Conservation (phyloP, 2,797 vertebrate genomes). For the Coregonus sp. region DNA sequence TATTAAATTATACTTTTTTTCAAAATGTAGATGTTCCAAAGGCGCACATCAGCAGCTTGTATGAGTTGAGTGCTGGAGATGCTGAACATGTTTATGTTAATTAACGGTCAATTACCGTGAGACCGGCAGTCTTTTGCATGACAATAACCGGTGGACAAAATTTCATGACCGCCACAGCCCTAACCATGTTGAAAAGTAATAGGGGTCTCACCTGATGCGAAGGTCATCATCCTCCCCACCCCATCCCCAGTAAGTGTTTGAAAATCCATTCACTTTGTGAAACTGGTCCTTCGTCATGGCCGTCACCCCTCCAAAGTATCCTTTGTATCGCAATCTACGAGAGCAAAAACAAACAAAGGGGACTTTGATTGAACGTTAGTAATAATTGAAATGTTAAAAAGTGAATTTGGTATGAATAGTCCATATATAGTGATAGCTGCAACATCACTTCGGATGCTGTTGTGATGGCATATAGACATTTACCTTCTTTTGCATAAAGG, state of each 20-base stretch:
- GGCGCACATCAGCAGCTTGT: too few species aligned
- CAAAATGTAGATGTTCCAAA: too few species aligned
- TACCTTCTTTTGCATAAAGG: not conserved
- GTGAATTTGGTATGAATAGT: not conserved
- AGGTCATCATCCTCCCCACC: slow-evolving; percentile 97
- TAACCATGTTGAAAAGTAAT: not conserved
- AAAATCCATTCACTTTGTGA: slow-evolving; percentile 90
- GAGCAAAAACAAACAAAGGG: not conserved
- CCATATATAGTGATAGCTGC: not conserved
- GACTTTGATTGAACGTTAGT: not conserved
- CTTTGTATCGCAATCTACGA: slow-evolving; percentile 86
- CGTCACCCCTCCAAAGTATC: slow-evolving; percentile 96
- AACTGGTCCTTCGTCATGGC: slow-evolving; percentile 91
- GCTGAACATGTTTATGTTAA: too few species aligned
- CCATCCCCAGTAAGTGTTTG: slow-evolving; percentile 98
- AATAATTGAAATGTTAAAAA: not conserved
- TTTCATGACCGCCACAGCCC: not conserved
- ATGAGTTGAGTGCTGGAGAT: too few species aligned
- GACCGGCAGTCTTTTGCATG: not conserved
- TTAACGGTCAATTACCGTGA: not conserved
- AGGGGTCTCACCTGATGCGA: slow-evolving; percentile 82
- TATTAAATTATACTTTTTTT: too few species aligned
- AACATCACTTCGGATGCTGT: not conserved
- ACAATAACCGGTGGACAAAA: not conserved
- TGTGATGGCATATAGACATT: not conserved